phyloP scores from a whole-genome alignment of 2,113 vertebrate genomes.

The Girardinichthys multiradiatus region DNA sequence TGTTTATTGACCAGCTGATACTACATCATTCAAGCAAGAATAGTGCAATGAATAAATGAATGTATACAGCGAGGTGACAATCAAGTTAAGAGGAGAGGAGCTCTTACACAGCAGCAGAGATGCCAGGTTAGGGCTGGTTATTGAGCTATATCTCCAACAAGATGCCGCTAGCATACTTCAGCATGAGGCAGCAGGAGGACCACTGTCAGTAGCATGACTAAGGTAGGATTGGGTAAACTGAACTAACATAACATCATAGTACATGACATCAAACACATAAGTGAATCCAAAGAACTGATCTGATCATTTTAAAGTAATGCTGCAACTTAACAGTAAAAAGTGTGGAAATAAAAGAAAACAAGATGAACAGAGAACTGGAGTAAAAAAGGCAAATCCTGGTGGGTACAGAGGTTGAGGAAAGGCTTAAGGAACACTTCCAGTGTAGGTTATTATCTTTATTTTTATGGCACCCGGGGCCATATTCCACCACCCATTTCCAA shows the following conservation, averaged over 20 bases:
- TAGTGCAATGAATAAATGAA: conserved; percentile 6
- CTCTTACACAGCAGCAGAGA: background rate
- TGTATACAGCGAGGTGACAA: background rate
- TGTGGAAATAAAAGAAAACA: background rate
- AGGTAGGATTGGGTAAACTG: background rate
- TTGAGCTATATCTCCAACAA: conserved; percentile 37
- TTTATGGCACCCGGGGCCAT: conserved; percentile 32
- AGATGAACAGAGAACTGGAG: background rate
- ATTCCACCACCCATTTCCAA: conserved; percentile 1
- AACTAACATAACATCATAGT: conserved; percentile 18
- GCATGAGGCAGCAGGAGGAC: conserved; percentile 60
- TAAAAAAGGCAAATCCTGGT: background rate
- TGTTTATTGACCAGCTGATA: conserved; percentile 62
- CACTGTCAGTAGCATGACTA: background rate
- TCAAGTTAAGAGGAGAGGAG: background rate
- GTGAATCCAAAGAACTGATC: conserved; percentile 1
- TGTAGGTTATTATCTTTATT: background rate
- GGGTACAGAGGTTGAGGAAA: conserved; percentile 29
- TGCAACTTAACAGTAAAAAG: background rate
- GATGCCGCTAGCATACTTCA: conserved; percentile 53
- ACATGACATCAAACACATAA: background rate
- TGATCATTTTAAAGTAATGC: background rate
- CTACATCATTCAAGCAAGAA: conserved; percentile 19
- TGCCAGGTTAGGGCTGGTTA: background rate
- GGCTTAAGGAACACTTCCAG: conserved; percentile 22